Base-by-base conservation (phyloP, 2,113 vertebrate genomes). In the Pituophis catenifer region DNA sequence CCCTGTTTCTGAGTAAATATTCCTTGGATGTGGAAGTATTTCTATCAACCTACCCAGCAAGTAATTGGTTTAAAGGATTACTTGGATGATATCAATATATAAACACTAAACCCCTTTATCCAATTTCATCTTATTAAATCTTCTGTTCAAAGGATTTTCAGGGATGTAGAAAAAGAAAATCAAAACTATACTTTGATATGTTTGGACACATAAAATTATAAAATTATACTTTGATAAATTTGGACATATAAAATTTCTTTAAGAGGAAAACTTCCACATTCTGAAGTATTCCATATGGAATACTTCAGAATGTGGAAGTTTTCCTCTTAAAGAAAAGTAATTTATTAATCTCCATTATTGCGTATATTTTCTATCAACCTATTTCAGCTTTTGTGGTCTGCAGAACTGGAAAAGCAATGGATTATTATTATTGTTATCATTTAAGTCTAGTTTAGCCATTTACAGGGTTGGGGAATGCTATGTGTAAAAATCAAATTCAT, bases 101-200 rank as follows among this genome's bases (percentile, higher is more conserved):
- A 81, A 86, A 26, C 0, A 53, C 17, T 57, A 55, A 9, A 6
- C 75, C 86, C 8, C 57, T 11, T 1, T 53, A 59, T 38, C 94
- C 90, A 90, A 92, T 26, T 3, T 29, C 19, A 44, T 5, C 38
- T 3, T 48, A 95, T 94, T 91, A 93, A 13, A 90, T 91, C 8
- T 87, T 91, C 21, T 26, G 65, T 95, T 94, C 33, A 91, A 92
- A 93, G 3, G 48, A n/a, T 88, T 88, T 90, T 89, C 54, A 88
- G 52, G 89, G 8, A 15, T 26, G 52, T 58, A 15, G 86, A 44
- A 89, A 7, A 90, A 52, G 17, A 62, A 3, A 90, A 58, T 29
- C 11, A 33, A 50, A 57, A 86, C 65, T n/a, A 87, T 62, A 38
- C 91, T 94, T 92, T 93, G 8, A 5, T 90, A 53, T 10, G 0